Conservation (phyloP, 2,113 vertebrate species). For the Hyperopisus bebe region DNA sequence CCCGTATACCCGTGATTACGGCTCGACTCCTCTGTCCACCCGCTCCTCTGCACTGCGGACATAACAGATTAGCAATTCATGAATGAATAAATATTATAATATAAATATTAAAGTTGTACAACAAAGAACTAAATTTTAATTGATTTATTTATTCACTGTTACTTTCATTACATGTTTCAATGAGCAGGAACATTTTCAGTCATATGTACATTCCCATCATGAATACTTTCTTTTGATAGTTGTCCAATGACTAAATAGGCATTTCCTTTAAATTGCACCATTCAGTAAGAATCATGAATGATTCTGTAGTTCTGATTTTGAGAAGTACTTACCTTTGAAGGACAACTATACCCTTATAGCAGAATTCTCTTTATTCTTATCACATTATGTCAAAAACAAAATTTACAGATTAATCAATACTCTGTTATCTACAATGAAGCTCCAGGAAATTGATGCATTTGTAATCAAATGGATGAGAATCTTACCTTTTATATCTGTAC, state of each 20-base stretch:
- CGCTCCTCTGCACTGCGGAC: no score
- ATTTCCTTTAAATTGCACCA: not conserved
- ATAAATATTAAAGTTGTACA: no score
- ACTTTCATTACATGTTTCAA: no score
- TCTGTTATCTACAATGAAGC: not conserved
- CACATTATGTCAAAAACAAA: not conserved
- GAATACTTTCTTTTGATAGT: no score
- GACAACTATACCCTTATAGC: not conserved
- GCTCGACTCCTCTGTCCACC: no score
- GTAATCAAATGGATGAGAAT: not conserved
- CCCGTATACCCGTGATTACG: no score
- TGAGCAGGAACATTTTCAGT: not conserved
- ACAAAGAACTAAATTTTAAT: not conserved
- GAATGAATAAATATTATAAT: not conserved
- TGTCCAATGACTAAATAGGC: not conserved
- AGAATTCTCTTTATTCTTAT: not conserved
- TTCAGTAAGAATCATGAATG: not conserved
- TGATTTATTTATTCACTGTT: no score
- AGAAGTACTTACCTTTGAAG: not conserved
- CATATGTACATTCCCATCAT: no score
- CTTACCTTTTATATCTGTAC: not conserved
- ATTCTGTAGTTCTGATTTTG: not conserved
- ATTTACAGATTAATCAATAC: not conserved
- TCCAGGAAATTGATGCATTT: not conserved
- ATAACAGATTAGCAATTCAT: not conserved